Percentiles rank a stretch among this genome's conserved stretches.
These are phyloP conservation scores for Penaeus monodon DNA, from an alignment of 2,888 invertebrate species.

Conservation along the genomic window DNA sequence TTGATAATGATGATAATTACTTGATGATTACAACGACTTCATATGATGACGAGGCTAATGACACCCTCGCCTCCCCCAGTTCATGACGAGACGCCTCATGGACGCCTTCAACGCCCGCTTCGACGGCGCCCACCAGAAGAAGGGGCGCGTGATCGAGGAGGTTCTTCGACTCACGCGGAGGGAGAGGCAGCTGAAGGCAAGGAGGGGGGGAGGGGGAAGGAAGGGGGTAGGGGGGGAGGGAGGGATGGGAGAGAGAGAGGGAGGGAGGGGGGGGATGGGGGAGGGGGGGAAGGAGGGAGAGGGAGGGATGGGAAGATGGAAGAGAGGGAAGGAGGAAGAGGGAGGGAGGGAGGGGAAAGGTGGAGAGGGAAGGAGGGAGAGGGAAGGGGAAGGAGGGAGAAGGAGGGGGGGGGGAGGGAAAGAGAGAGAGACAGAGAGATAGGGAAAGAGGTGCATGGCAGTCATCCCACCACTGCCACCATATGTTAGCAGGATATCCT, in stretches of 20 bases:
- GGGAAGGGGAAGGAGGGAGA: neutral
- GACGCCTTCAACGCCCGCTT: constrained; percentile 48
- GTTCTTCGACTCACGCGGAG: constrained; percentile 42
- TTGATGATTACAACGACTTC: no score
- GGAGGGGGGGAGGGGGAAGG: constrained; percentile 17
- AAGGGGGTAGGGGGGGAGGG: neutral
- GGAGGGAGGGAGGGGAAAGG: neutral
- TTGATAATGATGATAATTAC: no score
- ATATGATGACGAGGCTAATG: neutral
- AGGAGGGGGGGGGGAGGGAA: neutral
- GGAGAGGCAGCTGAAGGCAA: constrained; percentile 43
- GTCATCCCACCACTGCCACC: no score
- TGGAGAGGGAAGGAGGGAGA: neutral
- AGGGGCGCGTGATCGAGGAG: constrained; percentile 47
- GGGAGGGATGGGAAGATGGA: no score
- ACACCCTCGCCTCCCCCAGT: neutral
- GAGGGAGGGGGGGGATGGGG: no score
- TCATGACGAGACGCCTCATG: constrained; percentile 33
- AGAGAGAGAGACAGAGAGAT: neutral
- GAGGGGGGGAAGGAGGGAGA: neutral
- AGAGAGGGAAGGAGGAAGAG: no score
- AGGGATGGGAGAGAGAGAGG: neutral
- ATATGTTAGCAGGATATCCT: no score
- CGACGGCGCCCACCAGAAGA: constrained; percentile 40
- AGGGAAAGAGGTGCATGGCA: no score